Percentiles rank a stretch among this genome's conserved stretches.
Conservation (phyloP, 2,888 invertebrate genomes). For the Sympetrum striolatum region DNA sequence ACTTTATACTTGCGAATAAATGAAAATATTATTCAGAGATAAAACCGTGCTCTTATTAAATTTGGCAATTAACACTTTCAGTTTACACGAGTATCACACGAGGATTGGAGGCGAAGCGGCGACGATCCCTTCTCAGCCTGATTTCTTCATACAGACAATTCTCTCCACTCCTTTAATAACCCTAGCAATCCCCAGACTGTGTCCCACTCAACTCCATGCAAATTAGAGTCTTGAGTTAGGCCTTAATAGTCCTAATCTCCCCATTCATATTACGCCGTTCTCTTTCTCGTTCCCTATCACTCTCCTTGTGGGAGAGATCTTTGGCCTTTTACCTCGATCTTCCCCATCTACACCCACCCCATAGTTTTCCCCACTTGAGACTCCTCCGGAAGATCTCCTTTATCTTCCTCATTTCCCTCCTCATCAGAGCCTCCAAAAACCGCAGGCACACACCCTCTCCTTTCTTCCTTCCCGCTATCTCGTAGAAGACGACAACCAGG, state of each 20-base stretch:
- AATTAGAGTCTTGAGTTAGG: constrained; percentile 42
- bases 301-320: constrained; percentile 11
- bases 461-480: background rate
- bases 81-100: background rate
- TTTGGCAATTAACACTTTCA: background rate
- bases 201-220: constrained; percentile 44
- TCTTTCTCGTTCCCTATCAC: background rate
- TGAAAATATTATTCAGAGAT: too few relatives aligned
- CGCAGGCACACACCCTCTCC: background rate
- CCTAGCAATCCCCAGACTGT: constrained; percentile 36
- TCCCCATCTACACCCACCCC: background rate
- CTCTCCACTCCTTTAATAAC: constrained; percentile 39
- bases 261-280: constrained; percentile 37
- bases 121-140: background rate
- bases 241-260: constrained; percentile 42
- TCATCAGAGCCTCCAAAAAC: background rate
- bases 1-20: too few relatives aligned
- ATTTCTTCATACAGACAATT: constrained; percentile 36
- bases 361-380: background rate
- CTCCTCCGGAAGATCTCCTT: constrained; percentile 3
- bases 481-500: constrained; percentile 25
- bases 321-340: background rate
- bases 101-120: background rate
- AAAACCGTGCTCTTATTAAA: background rate
- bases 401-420: constrained; percentile 4